Evolutionary conservation across 2,888 invertebrate species (phyloP), one percentile per base, ranked within the genome.

Genomic region (Drosophila paracracens): DNA sequence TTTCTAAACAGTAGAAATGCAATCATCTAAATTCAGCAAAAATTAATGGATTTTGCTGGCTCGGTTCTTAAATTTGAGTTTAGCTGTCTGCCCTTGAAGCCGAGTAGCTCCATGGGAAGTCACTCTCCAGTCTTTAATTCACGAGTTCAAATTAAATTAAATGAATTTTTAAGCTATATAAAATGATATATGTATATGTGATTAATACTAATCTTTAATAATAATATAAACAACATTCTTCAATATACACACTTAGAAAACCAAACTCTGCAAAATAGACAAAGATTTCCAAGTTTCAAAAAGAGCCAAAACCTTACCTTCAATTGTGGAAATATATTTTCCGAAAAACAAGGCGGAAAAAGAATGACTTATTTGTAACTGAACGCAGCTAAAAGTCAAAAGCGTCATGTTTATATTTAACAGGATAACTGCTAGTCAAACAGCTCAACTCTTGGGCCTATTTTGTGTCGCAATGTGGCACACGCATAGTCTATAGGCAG

Each of bases 401-500:
- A 27, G 13, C 2, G 7, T 10, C 35, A 5, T 11, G 21, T 29
- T 18, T 31, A 46, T 25, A 25, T 46, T 46, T 46, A 46, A 13
- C 7, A 81, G 61, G 51, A 60, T 81, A 78, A 53, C 13, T 16
- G 46, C n/a, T 11, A 71, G 77, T 64, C 53, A 16, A 29, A 7
- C 21, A 69, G 13, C 13, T 0, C 27, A 29, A 16, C 3, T 8
- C 11, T 53, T n/a, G 27, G 31, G 38, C n/a, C 29, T 35, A 5
- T 10, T 35, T 29, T 50, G 40, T 50, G 62, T 13, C 38, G 33
- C 56, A 63, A 31, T 31, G 56, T 25, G 51, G 27, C 57, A 57
- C 76, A 81, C 75, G 60, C 70, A 76, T 62, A 57, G 58, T 70
- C 69, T 36, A 27, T 27, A 35, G 53, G 54, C 53, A 61, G 46